Evolutionary conservation across 2,888 invertebrate genomes (phyloP).

Genomic region (Ethmia dodecea): DNA sequence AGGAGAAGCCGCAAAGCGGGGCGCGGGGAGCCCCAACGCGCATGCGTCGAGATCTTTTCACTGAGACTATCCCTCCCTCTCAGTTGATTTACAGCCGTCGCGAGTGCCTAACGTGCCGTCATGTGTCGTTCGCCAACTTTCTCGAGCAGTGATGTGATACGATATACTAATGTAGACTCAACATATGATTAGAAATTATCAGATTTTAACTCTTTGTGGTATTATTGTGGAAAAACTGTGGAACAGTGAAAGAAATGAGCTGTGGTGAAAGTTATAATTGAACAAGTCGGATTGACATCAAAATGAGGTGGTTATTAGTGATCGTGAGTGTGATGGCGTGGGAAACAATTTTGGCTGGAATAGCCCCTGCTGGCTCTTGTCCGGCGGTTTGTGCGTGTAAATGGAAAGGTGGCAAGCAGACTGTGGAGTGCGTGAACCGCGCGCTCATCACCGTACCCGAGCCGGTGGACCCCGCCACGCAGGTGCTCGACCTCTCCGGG

Average conservation of each 20-base stretch:
- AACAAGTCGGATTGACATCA: constrained; percentile 45
- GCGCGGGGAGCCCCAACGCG: constrained; percentile 60
- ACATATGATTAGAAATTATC: constrained; percentile 34
- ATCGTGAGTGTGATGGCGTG: constrained; percentile 64
- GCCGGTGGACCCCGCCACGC: constrained; percentile 91
- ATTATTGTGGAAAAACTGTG: constrained; percentile 27
- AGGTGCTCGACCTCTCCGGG: constrained; percentile 92
- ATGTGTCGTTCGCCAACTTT: constrained; percentile 78
- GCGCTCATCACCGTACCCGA: constrained; percentile 90
- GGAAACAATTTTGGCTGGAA: constrained; percentile 56
- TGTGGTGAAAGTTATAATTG: constrained; percentile 40
- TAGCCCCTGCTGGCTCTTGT: constrained; percentile 79
- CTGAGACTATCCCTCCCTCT: constrained; percentile 66
- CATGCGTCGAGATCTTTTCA: constrained; percentile 66
- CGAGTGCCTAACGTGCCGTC: constrained; percentile 76
- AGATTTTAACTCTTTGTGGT: constrained; percentile 33
- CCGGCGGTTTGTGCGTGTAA: constrained; percentile 91
- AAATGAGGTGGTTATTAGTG: constrained; percentile 71
- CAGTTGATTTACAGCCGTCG: constrained; percentile 66
- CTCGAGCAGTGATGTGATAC: constrained; percentile 76
- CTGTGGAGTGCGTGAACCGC: constrained; percentile 92
- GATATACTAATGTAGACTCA: constrained; percentile 52
- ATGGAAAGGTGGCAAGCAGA: constrained; percentile 96
- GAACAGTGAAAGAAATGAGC: constrained; percentile 38
- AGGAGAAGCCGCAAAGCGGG: constrained; percentile 74